A percentile compares a stretch with the other conserved stretches of the same genome.
These are phyloP conservation scores for Myotis davidii DNA, from an alignment of 2,113 vertebrate species.

Conservation along the genomic window DNA sequence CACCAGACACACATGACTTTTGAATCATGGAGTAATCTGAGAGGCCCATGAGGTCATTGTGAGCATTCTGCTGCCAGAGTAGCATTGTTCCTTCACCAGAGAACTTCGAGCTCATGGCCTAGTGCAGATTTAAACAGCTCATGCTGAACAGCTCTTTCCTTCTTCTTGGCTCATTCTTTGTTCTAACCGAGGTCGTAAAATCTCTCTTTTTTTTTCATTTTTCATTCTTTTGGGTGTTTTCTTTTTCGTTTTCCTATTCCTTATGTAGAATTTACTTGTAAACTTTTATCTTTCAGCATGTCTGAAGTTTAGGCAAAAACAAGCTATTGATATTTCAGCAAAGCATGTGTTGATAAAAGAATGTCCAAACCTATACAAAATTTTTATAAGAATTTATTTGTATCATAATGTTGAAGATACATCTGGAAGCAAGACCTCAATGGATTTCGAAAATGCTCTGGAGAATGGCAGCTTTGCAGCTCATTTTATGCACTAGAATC, in stretches of 20 bases:
- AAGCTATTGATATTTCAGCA: background rate
- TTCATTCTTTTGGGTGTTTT: background rate
- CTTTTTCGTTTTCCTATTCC: background rate
- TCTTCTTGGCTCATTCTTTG: background rate
- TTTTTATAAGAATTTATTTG: background rate
- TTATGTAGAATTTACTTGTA: background rate
- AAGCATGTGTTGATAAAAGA: background rate
- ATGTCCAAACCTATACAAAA: background rate
- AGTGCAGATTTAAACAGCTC: background rate
- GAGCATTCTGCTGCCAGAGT: slow-evolving; percentile 1
- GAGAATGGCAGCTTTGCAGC: background rate
- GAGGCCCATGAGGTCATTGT: slow-evolving; percentile 56
- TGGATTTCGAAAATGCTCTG: background rate
- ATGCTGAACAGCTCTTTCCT: background rate
- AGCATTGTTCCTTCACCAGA: slow-evolving; percentile 47
- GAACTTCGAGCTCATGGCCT: background rate
- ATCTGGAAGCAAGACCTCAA: background rate
- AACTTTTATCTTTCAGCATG: background rate
- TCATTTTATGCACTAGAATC: background rate
- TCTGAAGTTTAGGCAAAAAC: background rate
- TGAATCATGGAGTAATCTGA: slow-evolving; percentile 56
- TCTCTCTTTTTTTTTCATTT: background rate
- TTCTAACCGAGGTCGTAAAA: background rate
- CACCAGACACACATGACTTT: slow-evolving; percentile 63
- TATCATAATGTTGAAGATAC: background rate